Evolutionary conservation across 2,888 invertebrate genomes (phyloP).

Genomic region (Hydropsyche betteni): DNA sequence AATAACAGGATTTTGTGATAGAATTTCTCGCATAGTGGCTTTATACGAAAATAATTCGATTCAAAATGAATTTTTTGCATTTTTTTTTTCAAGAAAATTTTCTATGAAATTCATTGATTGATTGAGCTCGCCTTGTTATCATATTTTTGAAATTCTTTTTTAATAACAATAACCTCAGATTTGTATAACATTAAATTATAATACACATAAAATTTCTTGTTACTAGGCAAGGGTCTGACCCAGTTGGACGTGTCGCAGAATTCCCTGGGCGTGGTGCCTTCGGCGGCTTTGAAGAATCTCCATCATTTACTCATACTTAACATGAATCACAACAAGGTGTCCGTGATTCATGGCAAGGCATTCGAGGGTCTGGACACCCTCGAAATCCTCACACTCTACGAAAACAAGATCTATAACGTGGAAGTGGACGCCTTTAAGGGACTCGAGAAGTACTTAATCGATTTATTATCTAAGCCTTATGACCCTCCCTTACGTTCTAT

Average conservation of each 20-base stretch:
- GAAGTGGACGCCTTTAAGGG: constrained; percentile 87
- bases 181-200: too few species aligned
- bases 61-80: too few species aligned
- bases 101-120: too few species aligned
- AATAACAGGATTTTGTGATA: too few species aligned
- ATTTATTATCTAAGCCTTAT: constrained; percentile 1
- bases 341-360: constrained; percentile 79
- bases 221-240: constrained; percentile 82
- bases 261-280: constrained; percentile 81
- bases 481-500: not conserved
- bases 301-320: constrained; percentile 87
- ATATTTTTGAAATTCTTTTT: too few species aligned
- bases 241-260: constrained; percentile 91
- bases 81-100: too few species aligned
- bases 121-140: too few species aligned
- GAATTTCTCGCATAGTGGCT: too few species aligned
- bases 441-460: constrained; percentile 76
- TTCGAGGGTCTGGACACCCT: constrained; percentile 88
- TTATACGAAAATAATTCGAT: too few species aligned
- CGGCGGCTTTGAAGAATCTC: constrained; percentile 80
- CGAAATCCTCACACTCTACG: constrained; percentile 87
- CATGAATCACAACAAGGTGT: constrained; percentile 88
- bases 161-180: too few species aligned
- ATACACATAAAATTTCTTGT: not conserved
- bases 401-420: constrained; percentile 81